Percentiles rank a stretch among this genome's conserved stretches.
phyloP scores from a whole-genome alignment of 2,888 invertebrate species.

The Tiphia femorata region DNA sequence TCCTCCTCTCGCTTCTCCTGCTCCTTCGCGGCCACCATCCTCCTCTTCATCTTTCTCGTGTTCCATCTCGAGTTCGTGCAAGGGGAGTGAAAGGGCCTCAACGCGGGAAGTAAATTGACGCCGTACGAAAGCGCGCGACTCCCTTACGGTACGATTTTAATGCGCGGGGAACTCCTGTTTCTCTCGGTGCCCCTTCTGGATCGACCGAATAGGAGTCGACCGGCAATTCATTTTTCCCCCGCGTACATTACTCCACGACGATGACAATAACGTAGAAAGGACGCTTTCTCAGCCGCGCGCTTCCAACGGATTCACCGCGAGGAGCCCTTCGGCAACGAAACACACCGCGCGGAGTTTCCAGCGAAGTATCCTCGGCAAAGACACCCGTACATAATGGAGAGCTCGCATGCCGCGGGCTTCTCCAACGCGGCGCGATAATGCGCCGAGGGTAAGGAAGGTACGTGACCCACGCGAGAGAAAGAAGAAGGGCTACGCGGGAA shows the following conservation, averaged over 20 bases:
- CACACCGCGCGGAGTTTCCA: no score
- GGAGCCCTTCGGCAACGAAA: no score
- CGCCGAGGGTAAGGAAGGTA: slow-evolving; percentile 16
- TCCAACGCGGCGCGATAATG: slow-evolving; percentile 37
- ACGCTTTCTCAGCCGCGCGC: background rate
- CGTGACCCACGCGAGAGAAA: slow-evolving; percentile 35
- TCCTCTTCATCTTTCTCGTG: slow-evolving; percentile 3
- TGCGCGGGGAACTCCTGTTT: no score
- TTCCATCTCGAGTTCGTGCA: background rate
- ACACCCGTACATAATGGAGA: slow-evolving; percentile 46
- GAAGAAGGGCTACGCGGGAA: slow-evolving; percentile 7
- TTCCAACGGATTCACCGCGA: background rate
- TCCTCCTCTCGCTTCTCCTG: no score
- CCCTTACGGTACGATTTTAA: no score
- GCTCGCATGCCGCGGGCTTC: slow-evolving; percentile 38
- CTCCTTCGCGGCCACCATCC: no score
- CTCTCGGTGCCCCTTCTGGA: no score
- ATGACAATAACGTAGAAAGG: background rate
- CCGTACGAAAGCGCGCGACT: no score
- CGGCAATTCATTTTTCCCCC: no score
- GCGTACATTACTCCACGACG: background rate
- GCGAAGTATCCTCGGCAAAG: slow-evolving; percentile 15
- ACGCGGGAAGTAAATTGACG: no score
- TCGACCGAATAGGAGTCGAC: no score
- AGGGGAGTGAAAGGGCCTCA: no score